Evolutionary conservation across 2,113 vertebrate species (phyloP).

Genomic region (Triplophysa siluroides): DNA sequence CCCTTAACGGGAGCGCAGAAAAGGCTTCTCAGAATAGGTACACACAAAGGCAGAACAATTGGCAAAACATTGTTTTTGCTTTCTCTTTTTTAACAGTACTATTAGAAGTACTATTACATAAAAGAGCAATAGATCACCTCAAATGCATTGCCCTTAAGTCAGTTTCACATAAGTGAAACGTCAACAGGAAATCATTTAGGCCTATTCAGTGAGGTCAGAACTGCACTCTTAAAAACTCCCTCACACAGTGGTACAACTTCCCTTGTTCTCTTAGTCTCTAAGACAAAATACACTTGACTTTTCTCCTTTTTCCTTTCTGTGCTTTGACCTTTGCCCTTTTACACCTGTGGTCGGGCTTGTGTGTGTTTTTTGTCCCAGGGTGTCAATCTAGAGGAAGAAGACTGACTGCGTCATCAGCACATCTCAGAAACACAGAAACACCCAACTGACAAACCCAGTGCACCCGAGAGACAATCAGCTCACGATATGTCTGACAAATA

Average conservation of each 20-base stretch:
- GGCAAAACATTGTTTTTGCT: neutral
- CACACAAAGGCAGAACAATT: slow-evolving; percentile 4
- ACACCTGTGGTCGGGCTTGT: slow-evolving; percentile 26
- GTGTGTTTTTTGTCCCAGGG: neutral
- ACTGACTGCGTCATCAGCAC: slow-evolving; percentile 14
- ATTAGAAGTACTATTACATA: slow-evolving; percentile 18
- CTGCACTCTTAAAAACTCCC: neutral
- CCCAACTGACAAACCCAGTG: neutral
- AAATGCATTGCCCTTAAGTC: slow-evolving; percentile 13
- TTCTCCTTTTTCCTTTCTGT: slow-evolving; percentile 39
- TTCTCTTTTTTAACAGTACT: neutral
- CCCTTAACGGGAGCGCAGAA: too few species aligned
- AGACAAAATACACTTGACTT: slow-evolving; percentile 19
- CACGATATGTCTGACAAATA: neutral
- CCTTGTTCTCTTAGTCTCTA: slow-evolving; percentile 13
- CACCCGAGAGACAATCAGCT: neutral
- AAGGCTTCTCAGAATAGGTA: slow-evolving; percentile 18
- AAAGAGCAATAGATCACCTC: slow-evolving; percentile 18
- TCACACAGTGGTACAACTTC: slow-evolving; percentile 4
- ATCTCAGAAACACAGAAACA: slow-evolving; percentile 10
- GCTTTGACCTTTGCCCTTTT: slow-evolving; percentile 5
- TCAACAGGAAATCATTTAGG: slow-evolving; percentile 27
- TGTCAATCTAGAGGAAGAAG: slow-evolving; percentile 29
- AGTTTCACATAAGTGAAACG: slow-evolving; percentile 16
- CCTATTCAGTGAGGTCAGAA: neutral